Percentiles rank a stretch among this genome's conserved stretches.
Evolutionary conservation across 2,797 vertebrate genomes (phyloP).

Genomic region (Australoheros facetus): DNA sequence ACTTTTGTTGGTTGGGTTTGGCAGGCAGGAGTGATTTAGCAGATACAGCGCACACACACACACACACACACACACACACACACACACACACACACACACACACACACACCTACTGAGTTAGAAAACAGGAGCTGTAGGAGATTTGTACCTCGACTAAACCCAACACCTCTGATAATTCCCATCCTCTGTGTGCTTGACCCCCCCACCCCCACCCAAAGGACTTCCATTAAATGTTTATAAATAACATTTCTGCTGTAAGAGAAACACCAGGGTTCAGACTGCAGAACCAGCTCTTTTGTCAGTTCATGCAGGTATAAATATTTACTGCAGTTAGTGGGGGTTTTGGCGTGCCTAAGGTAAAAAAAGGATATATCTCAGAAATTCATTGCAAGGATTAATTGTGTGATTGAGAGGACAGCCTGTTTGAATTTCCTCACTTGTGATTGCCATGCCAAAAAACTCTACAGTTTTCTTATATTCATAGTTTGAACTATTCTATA

Average conservation of each 20-base stretch:
- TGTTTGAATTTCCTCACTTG: background rate
- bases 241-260: background rate
- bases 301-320: background rate
- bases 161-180: background rate
- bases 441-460: background rate
- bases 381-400: background rate
- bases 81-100: background rate
- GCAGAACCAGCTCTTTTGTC: background rate
- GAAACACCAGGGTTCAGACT: background rate
- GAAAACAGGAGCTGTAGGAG: slow-evolving; percentile 14
- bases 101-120: slow-evolving; percentile 9
- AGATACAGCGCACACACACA: slow-evolving; percentile 25
- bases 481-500: background rate
- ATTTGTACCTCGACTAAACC: slow-evolving; percentile 20
- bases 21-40: slow-evolving; percentile 50
- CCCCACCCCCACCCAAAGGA: background rate
- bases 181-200: background rate
- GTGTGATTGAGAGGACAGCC: too few species aligned
- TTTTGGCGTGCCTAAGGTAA: background rate
- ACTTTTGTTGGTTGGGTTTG: slow-evolving; percentile 52
- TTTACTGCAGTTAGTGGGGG: background rate
- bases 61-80: background rate
- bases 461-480: rapidly evolving
- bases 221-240: background rate
- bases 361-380: background rate